Percentiles rank a stretch among this genome's conserved stretches.
Evolutionary conservation across 2,888 invertebrate genomes (phyloP).

Genomic region (Leucophora obtusa): DNA sequence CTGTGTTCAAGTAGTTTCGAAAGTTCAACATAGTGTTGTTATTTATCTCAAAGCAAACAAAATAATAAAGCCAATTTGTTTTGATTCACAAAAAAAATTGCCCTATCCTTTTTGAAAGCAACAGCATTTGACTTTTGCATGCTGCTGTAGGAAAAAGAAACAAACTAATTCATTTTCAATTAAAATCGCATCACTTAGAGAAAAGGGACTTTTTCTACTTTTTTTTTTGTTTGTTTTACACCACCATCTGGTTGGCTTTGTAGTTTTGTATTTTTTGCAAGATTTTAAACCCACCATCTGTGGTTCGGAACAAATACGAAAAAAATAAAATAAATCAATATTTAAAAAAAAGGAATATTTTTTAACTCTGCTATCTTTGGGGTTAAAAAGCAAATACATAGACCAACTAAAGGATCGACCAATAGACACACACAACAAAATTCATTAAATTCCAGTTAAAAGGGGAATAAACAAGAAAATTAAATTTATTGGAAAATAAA

Average conservation of each 20-base stretch:
- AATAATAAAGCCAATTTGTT: too few species aligned
- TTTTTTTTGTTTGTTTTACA: constrained; percentile 25
- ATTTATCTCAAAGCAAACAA: too few species aligned
- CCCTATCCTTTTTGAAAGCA: not conserved
- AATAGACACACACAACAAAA: constrained; percentile 12
- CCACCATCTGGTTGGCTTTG: constrained; percentile 43
- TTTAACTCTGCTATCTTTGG: constrained; percentile 15
- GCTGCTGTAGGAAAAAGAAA: constrained; percentile 56
- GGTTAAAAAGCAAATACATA: constrained; percentile 34
- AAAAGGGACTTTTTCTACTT: constrained; percentile 23
- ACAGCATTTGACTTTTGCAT: not conserved
- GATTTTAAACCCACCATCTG: constrained; percentile 47
- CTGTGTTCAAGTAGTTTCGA: too few species aligned
- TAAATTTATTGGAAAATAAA: constrained; percentile 54
- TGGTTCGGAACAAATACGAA: constrained; percentile 22
- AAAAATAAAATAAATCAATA: constrained; percentile 22
- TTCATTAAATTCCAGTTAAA: constrained; percentile 41
- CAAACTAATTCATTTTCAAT: constrained; percentile 77
- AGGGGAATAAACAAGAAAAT: not conserved
- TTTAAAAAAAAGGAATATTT: constrained; percentile 4
- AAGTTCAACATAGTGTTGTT: too few species aligned
- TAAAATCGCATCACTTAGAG: constrained; percentile 75
- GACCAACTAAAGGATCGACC: not conserved
- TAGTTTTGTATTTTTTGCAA: constrained; percentile 36
- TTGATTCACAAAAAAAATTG: too few species aligned